Evolutionary conservation across 2,113 vertebrate genomes (phyloP).

Genomic region (Anas platyrhynchos): DNA sequence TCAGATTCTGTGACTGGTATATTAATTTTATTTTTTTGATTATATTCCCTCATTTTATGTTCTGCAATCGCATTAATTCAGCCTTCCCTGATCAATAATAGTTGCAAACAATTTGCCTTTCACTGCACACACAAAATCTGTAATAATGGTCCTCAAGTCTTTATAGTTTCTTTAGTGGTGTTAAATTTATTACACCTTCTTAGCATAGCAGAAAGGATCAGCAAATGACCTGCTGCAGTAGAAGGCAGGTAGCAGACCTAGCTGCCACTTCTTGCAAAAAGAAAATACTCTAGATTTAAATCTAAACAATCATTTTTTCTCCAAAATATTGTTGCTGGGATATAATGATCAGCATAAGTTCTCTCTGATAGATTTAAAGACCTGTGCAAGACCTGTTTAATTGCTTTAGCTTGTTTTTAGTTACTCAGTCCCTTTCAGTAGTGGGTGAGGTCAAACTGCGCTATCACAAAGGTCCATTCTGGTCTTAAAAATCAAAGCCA

Average conservation of each 20-base stretch:
- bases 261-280: neutral
- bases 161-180: slow-evolving; percentile 32
- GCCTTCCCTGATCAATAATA: neutral
- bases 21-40: slow-evolving; percentile 22
- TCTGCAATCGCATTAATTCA: slow-evolving; percentile 34
- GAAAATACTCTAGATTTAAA: neutral
- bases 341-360: neutral
- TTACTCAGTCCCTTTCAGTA: neutral
- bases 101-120: slow-evolving; percentile 57
- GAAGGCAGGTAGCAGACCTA: neutral
- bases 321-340: neutral
- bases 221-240: neutral
- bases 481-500: neutral
- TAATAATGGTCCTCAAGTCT: neutral
- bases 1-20: neutral
- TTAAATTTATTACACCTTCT: slow-evolving; percentile 45
- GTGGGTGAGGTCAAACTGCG: neutral
- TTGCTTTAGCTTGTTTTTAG: neutral
- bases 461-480: neutral
- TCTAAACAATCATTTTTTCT: neutral
- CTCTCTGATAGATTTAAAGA: neutral
- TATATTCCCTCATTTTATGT: slow-evolving; percentile 11
- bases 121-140: neutral
- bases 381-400: neutral
- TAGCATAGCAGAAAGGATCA: slow-evolving; percentile 5